phyloP scores from a whole-genome alignment of 2,797 vertebrate genomes.

The Myotis pilosus region DNA sequence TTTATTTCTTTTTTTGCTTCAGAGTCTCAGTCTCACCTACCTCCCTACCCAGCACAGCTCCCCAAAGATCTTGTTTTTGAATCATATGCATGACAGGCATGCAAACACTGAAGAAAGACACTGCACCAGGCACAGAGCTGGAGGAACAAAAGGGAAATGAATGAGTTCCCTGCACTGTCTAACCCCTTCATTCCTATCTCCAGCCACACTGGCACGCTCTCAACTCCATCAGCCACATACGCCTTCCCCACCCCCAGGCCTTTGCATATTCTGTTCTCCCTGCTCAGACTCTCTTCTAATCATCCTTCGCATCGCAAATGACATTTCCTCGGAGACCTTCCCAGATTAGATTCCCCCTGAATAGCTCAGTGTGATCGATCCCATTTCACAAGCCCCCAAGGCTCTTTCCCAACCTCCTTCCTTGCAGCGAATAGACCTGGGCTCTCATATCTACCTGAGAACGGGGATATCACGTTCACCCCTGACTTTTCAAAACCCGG shows the following conservation, averaged over 20 bases:
- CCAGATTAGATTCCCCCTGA: background rate
- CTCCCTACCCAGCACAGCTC: background rate
- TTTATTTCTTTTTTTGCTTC: background rate
- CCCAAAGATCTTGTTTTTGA: background rate
- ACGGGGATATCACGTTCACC: background rate
- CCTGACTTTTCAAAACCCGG: background rate
- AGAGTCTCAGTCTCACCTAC: background rate
- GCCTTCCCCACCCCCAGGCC: background rate
- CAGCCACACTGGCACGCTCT: background rate
- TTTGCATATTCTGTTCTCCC: background rate
- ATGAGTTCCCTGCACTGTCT: background rate
- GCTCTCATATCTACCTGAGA: background rate
- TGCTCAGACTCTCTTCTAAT: background rate
- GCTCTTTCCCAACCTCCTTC: background rate
- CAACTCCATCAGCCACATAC: background rate
- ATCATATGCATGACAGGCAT: background rate
- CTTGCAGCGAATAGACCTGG: background rate
- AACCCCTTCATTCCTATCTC: background rate
- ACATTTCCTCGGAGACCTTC: background rate
- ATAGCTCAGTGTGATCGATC: background rate
- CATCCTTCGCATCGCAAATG: background rate
- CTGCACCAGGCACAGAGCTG: background rate
- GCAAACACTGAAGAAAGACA: background rate
- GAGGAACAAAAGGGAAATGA: conserved; percentile 25
- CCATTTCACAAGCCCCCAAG: background rate